Evolutionary conservation across 2,888 invertebrate species (phyloP), one percentile per base, ranked within the genome.

Genomic region (Phyllotreta cruciferae): DNA sequence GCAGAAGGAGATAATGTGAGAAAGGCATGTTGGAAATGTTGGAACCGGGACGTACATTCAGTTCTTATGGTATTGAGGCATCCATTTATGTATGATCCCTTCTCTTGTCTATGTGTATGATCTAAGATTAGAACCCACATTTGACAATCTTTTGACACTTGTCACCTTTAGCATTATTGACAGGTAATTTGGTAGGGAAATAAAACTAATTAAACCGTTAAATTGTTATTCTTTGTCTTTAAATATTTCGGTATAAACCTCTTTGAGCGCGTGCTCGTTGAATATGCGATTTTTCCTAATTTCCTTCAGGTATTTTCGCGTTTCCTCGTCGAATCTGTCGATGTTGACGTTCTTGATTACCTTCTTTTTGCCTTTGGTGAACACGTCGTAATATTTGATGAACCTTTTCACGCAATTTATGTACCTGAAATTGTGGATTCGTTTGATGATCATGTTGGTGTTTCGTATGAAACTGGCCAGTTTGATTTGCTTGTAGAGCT

Each of bases 401-500:
- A 66, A 49, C 35, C 10, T 35, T 53, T 65, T 60, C 13, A 68
- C 58, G 38, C 36, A 63, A 11, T 56, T 38, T 24, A 56, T 39
- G 13, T 56, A 60, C 8, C 52, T 66, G n/a, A 64, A 68, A 47
- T 66, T 60, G 7, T 68, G 63, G 10, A 70, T 45, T 6, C 65
- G 53, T 62, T 66, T 69, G 7, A 68, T 53, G 37, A 73, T 70
- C 1, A 47, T 63, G 42, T 72, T 71, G 0, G 68, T 71, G 39
- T 67, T 62, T 34, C 65, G 52, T n/a, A 75, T 69, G 45, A 71
- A 75, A 56, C 64, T 68, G 1, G 71, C 69, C 54, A 69, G 62
- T 62, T 72, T 72, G 0, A 72, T 58, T 64, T 74, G 74, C 34
- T 73, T 69, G 14, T 70, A 66, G 1, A 72, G 41, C 47, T 69